These are phyloP conservation scores for Cnemophilus loriae DNA, from an alignment of 2,113 vertebrate genomes.

Conservation along the genomic window DNA sequence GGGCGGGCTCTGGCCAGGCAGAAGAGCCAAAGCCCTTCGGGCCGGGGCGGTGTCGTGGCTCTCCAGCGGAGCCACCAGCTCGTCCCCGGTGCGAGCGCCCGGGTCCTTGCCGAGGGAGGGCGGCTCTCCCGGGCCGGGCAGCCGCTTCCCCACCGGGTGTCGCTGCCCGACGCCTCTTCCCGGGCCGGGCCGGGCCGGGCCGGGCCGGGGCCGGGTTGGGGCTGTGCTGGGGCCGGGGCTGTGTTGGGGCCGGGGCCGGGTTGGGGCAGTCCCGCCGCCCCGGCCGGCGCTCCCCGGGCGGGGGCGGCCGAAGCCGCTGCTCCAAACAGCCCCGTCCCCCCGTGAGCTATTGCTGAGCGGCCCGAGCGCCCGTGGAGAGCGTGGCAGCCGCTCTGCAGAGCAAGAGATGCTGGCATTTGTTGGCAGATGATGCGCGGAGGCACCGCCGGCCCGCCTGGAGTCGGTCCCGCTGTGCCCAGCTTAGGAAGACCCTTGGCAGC, in stretches of 20 bases:
- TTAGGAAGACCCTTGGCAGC: not conserved
- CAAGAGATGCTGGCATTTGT: accelerated
- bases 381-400: accelerated
- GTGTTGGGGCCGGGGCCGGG: not conserved
- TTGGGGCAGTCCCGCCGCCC: not conserved
- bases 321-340: accelerated
- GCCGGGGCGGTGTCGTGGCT: accelerated
- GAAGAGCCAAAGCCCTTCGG: not conserved
- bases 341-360: accelerated
- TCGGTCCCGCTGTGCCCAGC: no score
- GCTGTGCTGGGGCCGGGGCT: no score
- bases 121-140: not conserved
- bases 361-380: accelerated
- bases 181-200: no score
- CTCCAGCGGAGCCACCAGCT: not conserved
- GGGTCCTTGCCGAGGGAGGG: accelerated
- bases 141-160: not conserved
- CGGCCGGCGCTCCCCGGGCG: no score
- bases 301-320: not conserved
- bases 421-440: not conserved
- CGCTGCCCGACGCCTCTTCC: constrained; percentile 11
- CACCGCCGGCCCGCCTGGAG: not conserved
- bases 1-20: not conserved
- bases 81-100: not conserved
- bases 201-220: accelerated